These are phyloP conservation scores for Trachelus troglodyta DNA, from an alignment of 2,888 invertebrate species.

Conservation along the genomic window DNA sequence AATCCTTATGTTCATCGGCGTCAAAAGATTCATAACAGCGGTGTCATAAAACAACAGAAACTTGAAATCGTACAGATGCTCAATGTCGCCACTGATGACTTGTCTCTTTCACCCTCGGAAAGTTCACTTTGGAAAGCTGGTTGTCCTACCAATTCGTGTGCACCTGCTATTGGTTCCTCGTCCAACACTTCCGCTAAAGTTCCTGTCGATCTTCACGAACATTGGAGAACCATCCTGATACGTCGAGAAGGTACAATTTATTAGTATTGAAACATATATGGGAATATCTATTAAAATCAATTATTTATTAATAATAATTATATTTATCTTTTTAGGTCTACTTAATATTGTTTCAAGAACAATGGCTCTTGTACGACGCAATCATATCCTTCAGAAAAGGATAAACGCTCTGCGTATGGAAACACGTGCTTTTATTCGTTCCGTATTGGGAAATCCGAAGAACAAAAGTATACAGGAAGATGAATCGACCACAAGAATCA, in stretches of 20 bases:
- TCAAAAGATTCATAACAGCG: slow-evolving; percentile 30
- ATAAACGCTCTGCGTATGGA: slow-evolving; percentile 50
- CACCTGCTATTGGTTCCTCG: slow-evolving; percentile 21
- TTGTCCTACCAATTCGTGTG: slow-evolving; percentile 18
- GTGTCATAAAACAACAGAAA: slow-evolving; percentile 36
- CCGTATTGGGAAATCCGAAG: slow-evolving; percentile 47
- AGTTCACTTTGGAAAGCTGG: slow-evolving; percentile 32
- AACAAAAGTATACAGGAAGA: slow-evolving; percentile 25
- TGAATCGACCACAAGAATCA: not conserved
- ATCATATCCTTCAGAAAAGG: slow-evolving; percentile 51
- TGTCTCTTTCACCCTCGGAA: slow-evolving; percentile 23
- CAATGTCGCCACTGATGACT: slow-evolving; percentile 14
- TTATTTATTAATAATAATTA: not conserved
- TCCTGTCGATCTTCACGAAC: slow-evolving; percentile 32
- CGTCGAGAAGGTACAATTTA: slow-evolving; percentile 44
- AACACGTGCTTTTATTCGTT: slow-evolving; percentile 47
- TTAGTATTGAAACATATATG: not conserved
- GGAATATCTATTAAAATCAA: not conserved
- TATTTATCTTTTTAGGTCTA: slow-evolving; percentile 37
- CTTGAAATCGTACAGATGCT: slow-evolving; percentile 28
- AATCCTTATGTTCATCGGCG: slow-evolving; percentile 36
- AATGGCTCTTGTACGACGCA: slow-evolving; percentile 48
- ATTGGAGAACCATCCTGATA: slow-evolving; percentile 34
- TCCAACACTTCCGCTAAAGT: slow-evolving; percentile 26
- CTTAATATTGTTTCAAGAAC: slow-evolving; percentile 51